Evolutionary conservation across 2,888 invertebrate species (phyloP), one percentile per base, ranked within the genome.

Genomic region (Coecobrya sp.): DNA sequence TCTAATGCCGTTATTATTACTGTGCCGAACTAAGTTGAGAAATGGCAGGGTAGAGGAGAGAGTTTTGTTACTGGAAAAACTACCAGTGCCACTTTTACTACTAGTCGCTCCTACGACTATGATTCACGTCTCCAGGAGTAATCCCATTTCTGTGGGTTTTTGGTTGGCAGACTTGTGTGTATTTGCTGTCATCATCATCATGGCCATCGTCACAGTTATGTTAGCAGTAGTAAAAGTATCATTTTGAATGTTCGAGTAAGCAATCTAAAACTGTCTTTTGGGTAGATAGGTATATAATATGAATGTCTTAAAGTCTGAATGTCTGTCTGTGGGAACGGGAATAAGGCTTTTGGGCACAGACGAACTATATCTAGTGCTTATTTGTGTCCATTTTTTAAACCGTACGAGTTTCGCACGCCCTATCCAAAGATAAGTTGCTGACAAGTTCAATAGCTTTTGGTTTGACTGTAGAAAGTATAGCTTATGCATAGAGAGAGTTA

Each of bases 401-500:
- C 7, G 36, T 36, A 36, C 2, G 36, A 36, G 36, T 4, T 36
- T 36, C 36, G 36, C 7, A 36, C 36, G 13, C 49, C 49, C 49
- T 13, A 42, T 10, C 49, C 13, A 49, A 49, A 70, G 30, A 86
- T 52, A 70, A 70, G 86, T 70, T 85, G 70, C 52, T 70, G 52
- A 86, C 86, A 86, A 86, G 86, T 86, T 86, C 68, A 68, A 70
- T 70, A 86, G 52, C 86, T 86, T 70, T 70, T 49, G 49, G 49
- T 49, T 49, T 13, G 13, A 11, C 49, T 49, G 5, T 49, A 49
- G 10, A 49, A 49, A 49, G 13, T 49, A 49, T 7, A 49, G 11
- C 8, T n/a, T 7, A 36, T 36, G 36, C 36, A 36, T 36, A 7
- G 3, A 36, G 2, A 7, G 3, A 36, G 36, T 2, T 36, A n/a